phyloP scores from a whole-genome alignment of 2,888 invertebrate genomes.

The Monochamus alternatus region DNA sequence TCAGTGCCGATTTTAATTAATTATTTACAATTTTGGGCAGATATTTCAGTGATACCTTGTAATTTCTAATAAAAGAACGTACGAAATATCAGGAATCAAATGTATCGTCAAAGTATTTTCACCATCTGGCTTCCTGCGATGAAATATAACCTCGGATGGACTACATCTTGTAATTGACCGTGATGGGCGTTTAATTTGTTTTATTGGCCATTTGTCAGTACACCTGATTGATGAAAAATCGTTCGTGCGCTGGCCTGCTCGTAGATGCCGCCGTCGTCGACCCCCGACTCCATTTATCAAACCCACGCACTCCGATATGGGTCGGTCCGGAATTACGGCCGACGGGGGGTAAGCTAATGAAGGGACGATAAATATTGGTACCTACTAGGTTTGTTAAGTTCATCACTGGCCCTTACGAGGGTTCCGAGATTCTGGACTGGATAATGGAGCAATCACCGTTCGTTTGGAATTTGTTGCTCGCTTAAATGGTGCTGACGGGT shows the following conservation, averaged over 20 bases:
- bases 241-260: not conserved
- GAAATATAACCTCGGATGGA: conserved; percentile 23
- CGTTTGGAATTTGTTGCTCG: too few relatives aligned
- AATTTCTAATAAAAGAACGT: not conserved
- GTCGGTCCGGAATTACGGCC: not conserved
- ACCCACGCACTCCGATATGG: not conserved
- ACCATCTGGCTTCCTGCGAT: not conserved
- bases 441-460: too few relatives aligned
- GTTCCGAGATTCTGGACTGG: not conserved
- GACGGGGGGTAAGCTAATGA: conserved; percentile 3
- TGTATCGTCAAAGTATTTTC: not conserved
- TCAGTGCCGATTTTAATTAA: too few relatives aligned
- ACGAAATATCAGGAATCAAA: not conserved
- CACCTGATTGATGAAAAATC: conserved; percentile 18
- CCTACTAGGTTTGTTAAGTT: conserved; percentile 1
- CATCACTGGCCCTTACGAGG: not conserved
- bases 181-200: conserved; percentile 25
- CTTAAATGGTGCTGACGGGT: too few relatives aligned
- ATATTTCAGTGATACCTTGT: too few relatives aligned
- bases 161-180: conserved; percentile 26
- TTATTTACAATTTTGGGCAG: too few relatives aligned
- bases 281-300: not conserved
- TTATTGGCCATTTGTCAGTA: conserved; percentile 23
- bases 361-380: conserved; percentile 5
- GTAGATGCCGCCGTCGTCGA: not conserved